A percentile compares a stretch with the other conserved stretches of the same genome.
Evolutionary conservation across 2,888 invertebrate species (phyloP).

Genomic region (Agrochola macilenta): DNA sequence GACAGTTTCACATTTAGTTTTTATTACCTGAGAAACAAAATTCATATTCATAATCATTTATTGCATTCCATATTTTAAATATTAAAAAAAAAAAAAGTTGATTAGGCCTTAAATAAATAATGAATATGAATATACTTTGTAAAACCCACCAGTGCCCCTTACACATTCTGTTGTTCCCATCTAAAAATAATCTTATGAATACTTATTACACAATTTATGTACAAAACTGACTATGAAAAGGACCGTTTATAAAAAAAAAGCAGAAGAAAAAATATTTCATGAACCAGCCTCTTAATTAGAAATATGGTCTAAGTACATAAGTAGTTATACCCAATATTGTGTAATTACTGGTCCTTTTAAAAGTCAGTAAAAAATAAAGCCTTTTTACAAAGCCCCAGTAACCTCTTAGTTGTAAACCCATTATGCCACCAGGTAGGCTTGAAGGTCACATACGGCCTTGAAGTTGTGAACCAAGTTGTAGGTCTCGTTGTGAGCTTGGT

Average conservation of each 20-base stretch:
- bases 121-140: not conserved
- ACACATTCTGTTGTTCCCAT: not conserved
- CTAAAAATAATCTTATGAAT: slow-evolving; percentile 1
- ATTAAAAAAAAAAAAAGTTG: no score
- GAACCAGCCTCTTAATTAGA: not conserved
- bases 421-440: slow-evolving; percentile 76
- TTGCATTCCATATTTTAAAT: no score
- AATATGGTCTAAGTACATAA: not conserved
- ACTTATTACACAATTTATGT: slow-evolving; percentile 18
- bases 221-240: slow-evolving; percentile 34
- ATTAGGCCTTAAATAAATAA: no score
- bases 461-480: slow-evolving; percentile 60
- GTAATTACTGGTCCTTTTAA: not conserved
- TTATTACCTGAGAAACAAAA: not conserved
- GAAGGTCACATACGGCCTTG: slow-evolving; percentile 67
- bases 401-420: slow-evolving; percentile 77
- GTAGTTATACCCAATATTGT: not conserved
- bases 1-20: not conserved
- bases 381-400: slow-evolving; percentile 69
- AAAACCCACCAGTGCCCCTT: not conserved
- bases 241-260: not conserved
- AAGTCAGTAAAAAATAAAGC: slow-evolving; percentile 39
- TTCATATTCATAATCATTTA: no score
- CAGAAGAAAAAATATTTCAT: not conserved
- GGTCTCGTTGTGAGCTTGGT: slow-evolving; percentile 69